Evolutionary conservation across 2,888 invertebrate species (phyloP), one percentile per base, ranked within the genome.

Genomic region (Ligdia adustata): DNA sequence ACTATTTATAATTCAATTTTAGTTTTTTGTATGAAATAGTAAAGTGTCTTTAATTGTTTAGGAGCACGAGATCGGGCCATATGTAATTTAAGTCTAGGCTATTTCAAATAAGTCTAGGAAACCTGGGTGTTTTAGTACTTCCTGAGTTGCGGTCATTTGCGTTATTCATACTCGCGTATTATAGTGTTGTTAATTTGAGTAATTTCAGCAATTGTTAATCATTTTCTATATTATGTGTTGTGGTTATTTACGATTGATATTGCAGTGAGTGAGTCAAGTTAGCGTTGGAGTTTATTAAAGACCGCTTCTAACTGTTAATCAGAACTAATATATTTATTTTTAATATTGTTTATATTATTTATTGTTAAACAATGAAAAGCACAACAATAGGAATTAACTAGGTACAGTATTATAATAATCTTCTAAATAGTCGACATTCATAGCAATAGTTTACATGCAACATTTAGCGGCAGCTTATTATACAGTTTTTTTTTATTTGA

Each of bases 151-250:
- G 16, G 40, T 41, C 48, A 52, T 55, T 48, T 51, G 50, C 29
- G 45, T 46, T 52, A 43, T 43, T 52, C 35, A 50, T 49, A 47
- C 44, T 51, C 34, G 48, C 39, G 11, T 22, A 22, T 7, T 48
- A 26, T 42, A 42, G 42, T 46, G 42, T 22, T 16, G 48, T 44
- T 50, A 49, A 57, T 59, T 46, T 55, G 43, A 42, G 47, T 55
- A 52, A 56, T 58, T 47, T 48, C 5, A 14, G 32, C 33, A 49
- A 42, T 43, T 38, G 29, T 47, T 40, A 18, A 27, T 34, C 9
- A 43, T 49, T 42, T 49, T 37, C 32, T 37, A 14, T 40, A 20
- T 20, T 22, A 28, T 22, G 22, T 22, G 22, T 33, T 16, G n/a
- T n/a, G n/a, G n/a, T n/a, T n/a, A n/a, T n/a, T n/a, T n/a, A n/a